Evolutionary conservation across 2,113 vertebrate genomes (phyloP).

Genomic region (Muntiacus reevesi): DNA sequence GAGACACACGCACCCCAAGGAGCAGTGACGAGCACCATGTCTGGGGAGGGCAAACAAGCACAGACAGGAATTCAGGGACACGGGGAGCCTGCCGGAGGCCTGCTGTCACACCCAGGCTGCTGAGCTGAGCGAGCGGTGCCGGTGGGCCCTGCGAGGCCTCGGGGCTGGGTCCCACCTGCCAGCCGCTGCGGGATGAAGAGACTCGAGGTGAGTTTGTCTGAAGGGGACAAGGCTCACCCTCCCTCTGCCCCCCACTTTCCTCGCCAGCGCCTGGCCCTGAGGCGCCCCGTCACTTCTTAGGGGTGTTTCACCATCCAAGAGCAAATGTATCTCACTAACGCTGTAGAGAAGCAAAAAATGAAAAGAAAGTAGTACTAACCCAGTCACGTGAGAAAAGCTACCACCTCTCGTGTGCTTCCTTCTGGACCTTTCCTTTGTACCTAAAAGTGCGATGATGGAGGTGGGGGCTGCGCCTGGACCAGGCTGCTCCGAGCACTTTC

Average conservation of each 20-base stretch:
- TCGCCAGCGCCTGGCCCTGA: fast-evolving
- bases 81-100: background rate
- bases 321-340: background rate
- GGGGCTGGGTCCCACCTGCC: background rate
- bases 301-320: background rate
- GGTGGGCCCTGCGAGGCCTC: background rate
- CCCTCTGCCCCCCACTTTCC: fast-evolving
- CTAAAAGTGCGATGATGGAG: background rate
- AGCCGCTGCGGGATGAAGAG: background rate
- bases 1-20: background rate
- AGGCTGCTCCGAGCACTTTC: fast-evolving
- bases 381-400: background rate
- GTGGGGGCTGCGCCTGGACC: fast-evolving
- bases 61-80: background rate
- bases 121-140: background rate
- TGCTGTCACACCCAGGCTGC: background rate
- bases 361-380: background rate
- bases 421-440: background rate
- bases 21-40: background rate
- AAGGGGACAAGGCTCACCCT: background rate
- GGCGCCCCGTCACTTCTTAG: fast-evolving
- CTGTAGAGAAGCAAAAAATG: background rate
- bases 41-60: background rate
- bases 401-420: background rate
- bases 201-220: constrained; percentile 26